A percentile compares a stretch with the other conserved stretches of the same genome.
These are phyloP conservation scores for Leptinotarsa texana DNA, from an alignment of 1,140 invertebrate species.

Conservation along the genomic window DNA sequence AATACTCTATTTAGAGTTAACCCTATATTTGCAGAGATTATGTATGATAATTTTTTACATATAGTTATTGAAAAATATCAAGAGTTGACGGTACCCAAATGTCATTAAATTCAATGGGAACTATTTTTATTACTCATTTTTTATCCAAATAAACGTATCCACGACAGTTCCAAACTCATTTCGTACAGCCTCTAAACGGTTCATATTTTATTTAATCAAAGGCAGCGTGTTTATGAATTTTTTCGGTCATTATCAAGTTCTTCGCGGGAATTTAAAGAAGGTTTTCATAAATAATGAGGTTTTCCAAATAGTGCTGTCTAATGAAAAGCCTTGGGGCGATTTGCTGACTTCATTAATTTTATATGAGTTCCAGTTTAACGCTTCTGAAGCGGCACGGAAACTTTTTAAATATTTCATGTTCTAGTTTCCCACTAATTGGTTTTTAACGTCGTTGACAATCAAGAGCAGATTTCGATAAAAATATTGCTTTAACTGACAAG, in stretches of 20 bases:
- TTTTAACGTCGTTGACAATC: not conserved
- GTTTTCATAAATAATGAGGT: slow-evolving; percentile 23
- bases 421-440: not conserved
- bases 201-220: slow-evolving; percentile 21
- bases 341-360: slow-evolving; percentile 18
- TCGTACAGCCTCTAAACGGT: slow-evolving; percentile 7
- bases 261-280: slow-evolving; percentile 15
- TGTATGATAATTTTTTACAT: too few relatives aligned
- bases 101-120: too few relatives aligned
- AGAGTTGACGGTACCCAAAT: too few relatives aligned
- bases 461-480: not conserved
- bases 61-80: too few relatives aligned
- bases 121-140: not conserved
- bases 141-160: not conserved
- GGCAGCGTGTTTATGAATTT: not conserved
- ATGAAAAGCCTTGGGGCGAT: slow-evolving; percentile 14
- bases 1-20: too few relatives aligned
- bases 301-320: slow-evolving; percentile 9
- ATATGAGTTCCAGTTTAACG: not conserved
- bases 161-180: not conserved
- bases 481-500: too few relatives aligned
- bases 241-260: slow-evolving; percentile 16
- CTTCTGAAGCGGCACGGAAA: not conserved
- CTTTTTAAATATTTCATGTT: slow-evolving; percentile 6
- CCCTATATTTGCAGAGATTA: too few relatives aligned